phyloP scores from a whole-genome alignment of 2,797 vertebrate species.

The Sebastes cheni region DNA sequence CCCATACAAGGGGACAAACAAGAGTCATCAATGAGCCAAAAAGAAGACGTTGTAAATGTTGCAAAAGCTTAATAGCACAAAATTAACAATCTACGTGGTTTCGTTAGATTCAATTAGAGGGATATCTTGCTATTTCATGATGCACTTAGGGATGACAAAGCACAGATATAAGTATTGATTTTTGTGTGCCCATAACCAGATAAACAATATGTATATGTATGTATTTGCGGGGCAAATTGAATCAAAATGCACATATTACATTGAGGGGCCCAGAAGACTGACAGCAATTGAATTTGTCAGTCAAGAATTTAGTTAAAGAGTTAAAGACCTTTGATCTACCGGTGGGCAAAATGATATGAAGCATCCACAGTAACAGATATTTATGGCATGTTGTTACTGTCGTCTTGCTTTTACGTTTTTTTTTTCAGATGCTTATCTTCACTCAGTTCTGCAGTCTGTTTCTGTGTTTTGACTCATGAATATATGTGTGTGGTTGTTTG shows the following conservation, averaged over 20 bases:
- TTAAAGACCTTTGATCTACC: constrained; percentile 96
- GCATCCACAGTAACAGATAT: constrained; percentile 73
- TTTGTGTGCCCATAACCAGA: constrained; percentile 93
- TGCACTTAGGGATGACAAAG: constrained; percentile 98
- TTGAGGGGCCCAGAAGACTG: constrained; percentile 89
- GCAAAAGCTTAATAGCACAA: constrained; percentile 92
- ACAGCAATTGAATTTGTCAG: constrained; percentile 99
- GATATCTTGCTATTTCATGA: constrained; percentile 94
- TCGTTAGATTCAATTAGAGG: constrained; percentile 93
- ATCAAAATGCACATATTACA: constrained; percentile 99
- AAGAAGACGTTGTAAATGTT: constrained; percentile 87
- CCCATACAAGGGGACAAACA: constrained; percentile 90
- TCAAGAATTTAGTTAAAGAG: constrained; percentile 99
- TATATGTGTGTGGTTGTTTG: not conserved
- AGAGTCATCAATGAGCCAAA: constrained; percentile 87
- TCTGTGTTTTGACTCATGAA: not conserved
- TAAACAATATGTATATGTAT: constrained; percentile 99
- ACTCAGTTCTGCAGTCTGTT: constrained; percentile 14
- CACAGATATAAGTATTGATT: constrained; percentile 98
- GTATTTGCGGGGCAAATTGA: constrained; percentile 96
- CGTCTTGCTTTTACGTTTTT: constrained; percentile 7
- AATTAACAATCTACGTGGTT: constrained; percentile 96
- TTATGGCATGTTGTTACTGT: constrained; percentile 51
- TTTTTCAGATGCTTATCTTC: constrained; percentile 19
- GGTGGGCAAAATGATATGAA: constrained; percentile 86